Evolutionary conservation across 2,888 invertebrate genomes (phyloP).

Genomic region (Cryptocephalus moraei): DNA sequence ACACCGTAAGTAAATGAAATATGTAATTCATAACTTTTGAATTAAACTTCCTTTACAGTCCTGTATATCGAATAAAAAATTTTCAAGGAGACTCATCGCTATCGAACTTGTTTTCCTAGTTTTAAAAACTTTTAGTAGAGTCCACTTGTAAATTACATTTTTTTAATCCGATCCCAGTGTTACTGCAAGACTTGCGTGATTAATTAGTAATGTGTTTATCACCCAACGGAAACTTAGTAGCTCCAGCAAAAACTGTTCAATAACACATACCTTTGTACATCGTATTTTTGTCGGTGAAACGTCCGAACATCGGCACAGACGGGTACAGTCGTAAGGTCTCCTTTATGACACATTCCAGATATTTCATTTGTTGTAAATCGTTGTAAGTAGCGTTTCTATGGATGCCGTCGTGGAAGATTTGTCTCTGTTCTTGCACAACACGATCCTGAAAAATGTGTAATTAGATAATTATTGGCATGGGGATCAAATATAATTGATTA

Average conservation of each 20-base stretch:
- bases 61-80: neutral
- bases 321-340: slow-evolving; percentile 28
- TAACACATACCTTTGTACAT: slow-evolving; percentile 9
- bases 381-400: slow-evolving; percentile 17
- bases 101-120: too few species aligned
- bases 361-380: slow-evolving; percentile 28
- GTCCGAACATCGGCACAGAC: slow-evolving; percentile 24
- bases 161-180: too few species aligned
- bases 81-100: too few species aligned
- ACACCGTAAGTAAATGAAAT: neutral
- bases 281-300: slow-evolving; percentile 17
- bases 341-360: slow-evolving; percentile 28
- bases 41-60: neutral
- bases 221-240: too few species aligned
- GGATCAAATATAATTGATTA: slow-evolving; percentile 8
- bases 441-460: neutral
- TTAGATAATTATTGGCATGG: neutral
- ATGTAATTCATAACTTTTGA: neutral
- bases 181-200: too few species aligned
- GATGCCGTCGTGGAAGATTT: neutral
- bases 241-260: neutral
- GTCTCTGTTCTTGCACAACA: neutral
- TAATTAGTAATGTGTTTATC: too few species aligned
- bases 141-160: too few species aligned
- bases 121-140: too few species aligned